Conservation (phyloP, 2,888 invertebrate genomes). For the Drosophila mayaguana region DNA sequence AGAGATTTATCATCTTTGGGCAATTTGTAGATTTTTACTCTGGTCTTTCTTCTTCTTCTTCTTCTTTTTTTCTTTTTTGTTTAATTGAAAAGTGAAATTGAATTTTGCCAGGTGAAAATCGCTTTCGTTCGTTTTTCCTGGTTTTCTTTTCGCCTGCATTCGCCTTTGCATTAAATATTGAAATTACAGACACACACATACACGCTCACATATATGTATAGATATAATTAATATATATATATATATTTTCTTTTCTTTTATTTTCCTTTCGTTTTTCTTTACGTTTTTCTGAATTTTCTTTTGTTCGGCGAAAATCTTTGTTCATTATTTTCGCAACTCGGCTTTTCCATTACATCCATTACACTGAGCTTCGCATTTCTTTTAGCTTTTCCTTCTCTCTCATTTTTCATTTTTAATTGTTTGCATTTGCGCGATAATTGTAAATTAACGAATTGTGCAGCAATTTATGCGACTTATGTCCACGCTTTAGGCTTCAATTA, state of each 20-base stretch:
- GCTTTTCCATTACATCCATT: constrained; percentile 31
- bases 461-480: constrained; percentile 17
- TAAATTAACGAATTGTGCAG: constrained; percentile 29
- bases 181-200: constrained; percentile 39
- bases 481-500: background rate
- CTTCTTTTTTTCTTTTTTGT: constrained; percentile 8
- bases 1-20: constrained; percentile 33
- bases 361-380: constrained; percentile 17
- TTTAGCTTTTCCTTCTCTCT: background rate
- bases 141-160: constrained; percentile 21
- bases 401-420: constrained; percentile 25
- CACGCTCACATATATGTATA: background rate
- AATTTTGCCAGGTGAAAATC: constrained; percentile 62
- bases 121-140: constrained; percentile 20
- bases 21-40: constrained; percentile 23
- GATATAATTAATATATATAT: background rate
- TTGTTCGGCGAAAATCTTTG: constrained; percentile 34
- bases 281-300: constrained; percentile 18
- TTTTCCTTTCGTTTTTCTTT: background rate
- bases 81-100: constrained; percentile 76
- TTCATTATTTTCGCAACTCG: constrained; percentile 33
- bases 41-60: too few relatives aligned
- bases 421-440: constrained; percentile 47
- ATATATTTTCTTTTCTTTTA: background rate
- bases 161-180: constrained; percentile 58